phyloP scores from a whole-genome alignment of 2,113 vertebrate genomes.

The Pheucticus melanocephalus region DNA sequence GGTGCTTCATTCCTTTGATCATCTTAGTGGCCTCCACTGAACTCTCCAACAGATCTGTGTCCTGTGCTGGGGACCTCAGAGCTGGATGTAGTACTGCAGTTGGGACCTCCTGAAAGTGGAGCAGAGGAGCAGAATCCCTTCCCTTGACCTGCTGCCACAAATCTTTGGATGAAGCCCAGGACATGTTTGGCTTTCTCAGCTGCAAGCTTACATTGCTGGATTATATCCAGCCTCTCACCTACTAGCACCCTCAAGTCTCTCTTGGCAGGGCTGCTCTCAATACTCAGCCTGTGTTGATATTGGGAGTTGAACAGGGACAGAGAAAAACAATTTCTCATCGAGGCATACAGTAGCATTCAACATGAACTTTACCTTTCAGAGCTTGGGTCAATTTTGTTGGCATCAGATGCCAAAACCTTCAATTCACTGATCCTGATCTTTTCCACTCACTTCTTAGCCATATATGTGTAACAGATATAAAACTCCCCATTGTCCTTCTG shows the following conservation, averaged over 20 bases:
- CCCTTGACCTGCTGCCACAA: not conserved
- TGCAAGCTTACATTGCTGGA: not conserved
- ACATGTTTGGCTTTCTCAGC: not conserved
- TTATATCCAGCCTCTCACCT: not conserved
- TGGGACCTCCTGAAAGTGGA: not conserved
- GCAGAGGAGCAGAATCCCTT: not conserved
- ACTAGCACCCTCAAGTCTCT: not conserved
- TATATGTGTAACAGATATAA: constrained; percentile 82
- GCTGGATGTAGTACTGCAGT: not conserved
- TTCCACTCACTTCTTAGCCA: constrained; percentile 70
- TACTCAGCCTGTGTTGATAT: not conserved
- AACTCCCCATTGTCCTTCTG: constrained; percentile 80
- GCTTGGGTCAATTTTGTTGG: constrained; percentile 78
- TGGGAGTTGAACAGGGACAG: not conserved
- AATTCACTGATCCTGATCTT: constrained; percentile 83
- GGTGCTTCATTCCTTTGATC: not conserved
- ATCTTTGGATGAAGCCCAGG: not conserved
- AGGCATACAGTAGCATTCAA: not conserved
- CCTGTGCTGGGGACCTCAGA: not conserved
- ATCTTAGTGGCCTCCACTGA: not conserved
- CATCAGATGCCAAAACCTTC: constrained; percentile 74
- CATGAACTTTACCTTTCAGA: constrained; percentile 77
- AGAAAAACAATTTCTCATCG: not conserved
- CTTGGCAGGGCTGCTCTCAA: not conserved
- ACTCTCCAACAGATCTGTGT: not conserved